Conservation (phyloP, 2,888 invertebrate genomes). For the Calameuta filiformis region DNA sequence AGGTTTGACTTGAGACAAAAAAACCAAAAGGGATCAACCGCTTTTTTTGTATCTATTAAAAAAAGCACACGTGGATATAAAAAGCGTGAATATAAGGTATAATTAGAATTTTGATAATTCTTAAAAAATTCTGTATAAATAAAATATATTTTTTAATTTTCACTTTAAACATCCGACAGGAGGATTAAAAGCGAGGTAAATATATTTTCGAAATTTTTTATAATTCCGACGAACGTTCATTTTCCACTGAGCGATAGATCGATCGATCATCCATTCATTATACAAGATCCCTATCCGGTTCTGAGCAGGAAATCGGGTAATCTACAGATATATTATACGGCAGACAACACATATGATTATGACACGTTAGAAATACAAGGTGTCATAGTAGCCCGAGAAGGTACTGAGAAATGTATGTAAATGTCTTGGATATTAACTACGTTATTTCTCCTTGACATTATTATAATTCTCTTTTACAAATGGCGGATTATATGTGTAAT, state of each 20-base stretch:
- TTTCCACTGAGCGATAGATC: background rate
- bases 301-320: slow-evolving; percentile 39
- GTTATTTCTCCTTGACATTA: slow-evolving; percentile 43
- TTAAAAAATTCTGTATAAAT: background rate
- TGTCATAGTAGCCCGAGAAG: background rate
- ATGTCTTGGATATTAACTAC: slow-evolving; percentile 23
- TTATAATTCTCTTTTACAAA: slow-evolving; percentile 13
- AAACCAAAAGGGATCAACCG: background rate
- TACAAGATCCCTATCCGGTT: slow-evolving; percentile 25
- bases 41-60: background rate
- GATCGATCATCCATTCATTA: background rate
- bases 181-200: background rate
- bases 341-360: background rate
- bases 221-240: background rate
- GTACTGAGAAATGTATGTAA: slow-evolving; percentile 23
- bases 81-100: too few relatives aligned
- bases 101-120: too few relatives aligned
- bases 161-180: background rate
- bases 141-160: background rate
- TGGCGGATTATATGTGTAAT: background rate
- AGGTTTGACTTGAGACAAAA: background rate
- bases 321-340: background rate
- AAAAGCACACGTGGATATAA: too few relatives aligned
- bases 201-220: background rate
- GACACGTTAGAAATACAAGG: background rate